Percentiles rank a stretch among this genome's conserved stretches.
Conservation (phyloP, 2,888 invertebrate species). For the Megalurothrips usitatus region DNA sequence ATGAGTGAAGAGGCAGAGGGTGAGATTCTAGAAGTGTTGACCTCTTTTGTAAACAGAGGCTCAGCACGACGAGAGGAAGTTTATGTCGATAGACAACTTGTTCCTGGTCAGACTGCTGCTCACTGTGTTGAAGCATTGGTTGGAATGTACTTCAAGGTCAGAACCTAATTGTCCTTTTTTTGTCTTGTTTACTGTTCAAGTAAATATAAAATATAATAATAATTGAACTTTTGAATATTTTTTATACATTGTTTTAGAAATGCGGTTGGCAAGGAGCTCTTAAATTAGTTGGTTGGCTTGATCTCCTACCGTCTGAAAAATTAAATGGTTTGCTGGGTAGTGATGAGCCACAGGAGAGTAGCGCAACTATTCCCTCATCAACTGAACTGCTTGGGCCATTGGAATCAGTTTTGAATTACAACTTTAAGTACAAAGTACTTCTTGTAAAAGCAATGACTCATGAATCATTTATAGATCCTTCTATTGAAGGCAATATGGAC, state of each 20-base stretch:
- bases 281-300: not conserved
- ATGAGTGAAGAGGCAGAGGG: not conserved
- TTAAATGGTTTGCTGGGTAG: not conserved
- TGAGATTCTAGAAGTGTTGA: not conserved
- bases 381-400: not conserved
- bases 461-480: not conserved
- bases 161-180: not conserved
- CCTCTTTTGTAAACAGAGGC: not conserved
- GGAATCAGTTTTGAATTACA: not conserved
- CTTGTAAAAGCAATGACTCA: not conserved
- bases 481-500: not conserved
- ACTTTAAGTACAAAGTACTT: not conserved
- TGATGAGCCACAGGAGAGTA: not conserved
- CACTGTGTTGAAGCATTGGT: not conserved
- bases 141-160: not conserved
- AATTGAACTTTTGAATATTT: not conserved
- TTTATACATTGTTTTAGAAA: not conserved
- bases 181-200: not conserved
- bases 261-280: not conserved
- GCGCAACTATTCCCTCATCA: not conserved
- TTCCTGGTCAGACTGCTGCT: not conserved
- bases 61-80: not conserved
- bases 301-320: not conserved
- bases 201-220: not conserved
- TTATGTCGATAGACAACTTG: not conserved